A percentile compares a stretch with the other conserved stretches of the same genome.
Evolutionary conservation across 2,113 vertebrate species (phyloP).

Genomic region (Cervus canadensis): DNA sequence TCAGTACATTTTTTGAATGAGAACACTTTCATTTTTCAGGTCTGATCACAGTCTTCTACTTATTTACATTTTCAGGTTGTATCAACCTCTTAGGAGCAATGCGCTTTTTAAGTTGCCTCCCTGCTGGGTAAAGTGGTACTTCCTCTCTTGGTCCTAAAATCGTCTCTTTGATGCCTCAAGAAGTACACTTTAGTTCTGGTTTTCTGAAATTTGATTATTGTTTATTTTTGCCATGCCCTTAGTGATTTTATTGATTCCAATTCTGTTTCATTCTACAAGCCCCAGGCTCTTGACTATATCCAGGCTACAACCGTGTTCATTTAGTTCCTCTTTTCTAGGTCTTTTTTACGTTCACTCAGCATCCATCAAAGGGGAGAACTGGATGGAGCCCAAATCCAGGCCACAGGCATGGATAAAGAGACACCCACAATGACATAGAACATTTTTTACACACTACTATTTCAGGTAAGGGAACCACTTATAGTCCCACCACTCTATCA

Average conservation of each 20-base stretch:
- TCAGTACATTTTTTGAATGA: not conserved
- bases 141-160: slow-evolving; percentile 22
- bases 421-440: not conserved
- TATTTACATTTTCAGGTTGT: slow-evolving; percentile 8
- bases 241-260: slow-evolving; percentile 5
- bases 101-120: not conserved
- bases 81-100: not conserved
- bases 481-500: not conserved
- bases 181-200: not conserved
- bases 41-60: not conserved
- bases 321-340: not conserved
- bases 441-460: not conserved
- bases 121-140: slow-evolving; percentile 35
- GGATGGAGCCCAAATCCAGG: not conserved
- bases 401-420: not conserved
- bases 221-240: not conserved
- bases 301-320: too few relatives aligned
- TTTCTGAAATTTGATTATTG: slow-evolving; percentile 2
- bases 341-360: not conserved
- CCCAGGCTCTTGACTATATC: not conserved
- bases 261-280: not conserved
- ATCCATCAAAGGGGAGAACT: not conserved
- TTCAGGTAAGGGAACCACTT: not conserved
- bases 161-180: not conserved
- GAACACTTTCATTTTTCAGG: not conserved